These are phyloP conservation scores for Drosophila aldrichi DNA, from an alignment of 2,888 invertebrate genomes.

Conservation along the genomic window DNA sequence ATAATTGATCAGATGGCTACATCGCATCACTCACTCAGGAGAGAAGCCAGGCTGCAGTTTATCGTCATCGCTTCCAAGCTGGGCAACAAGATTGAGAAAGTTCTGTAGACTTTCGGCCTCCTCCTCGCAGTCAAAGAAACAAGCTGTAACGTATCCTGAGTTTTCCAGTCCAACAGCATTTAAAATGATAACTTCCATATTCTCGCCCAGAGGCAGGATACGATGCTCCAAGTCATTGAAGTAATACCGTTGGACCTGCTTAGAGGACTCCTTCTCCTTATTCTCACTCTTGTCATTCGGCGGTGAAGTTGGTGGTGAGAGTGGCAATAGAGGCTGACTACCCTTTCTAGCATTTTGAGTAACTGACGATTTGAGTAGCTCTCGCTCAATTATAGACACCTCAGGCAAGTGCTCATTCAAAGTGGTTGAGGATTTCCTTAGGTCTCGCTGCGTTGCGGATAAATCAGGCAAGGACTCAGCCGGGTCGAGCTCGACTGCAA, in stretches of 20 bases:
- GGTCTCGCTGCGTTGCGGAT: too few species aligned
- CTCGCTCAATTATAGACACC: background rate
- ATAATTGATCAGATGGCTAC: background rate
- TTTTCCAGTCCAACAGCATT: conserved; percentile 16
- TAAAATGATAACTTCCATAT: conserved; percentile 31
- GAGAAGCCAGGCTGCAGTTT: conserved; percentile 29
- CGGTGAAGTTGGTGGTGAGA: conserved; percentile 40
- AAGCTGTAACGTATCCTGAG: conserved; percentile 46
- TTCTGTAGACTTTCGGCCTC: conserved; percentile 21
- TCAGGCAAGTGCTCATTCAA: too few species aligned
- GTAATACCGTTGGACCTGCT: conserved; percentile 32
- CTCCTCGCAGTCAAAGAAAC: conserved; percentile 24
- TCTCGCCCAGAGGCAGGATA: conserved; percentile 33
- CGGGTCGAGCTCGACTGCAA: background rate
- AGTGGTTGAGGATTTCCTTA: too few species aligned
- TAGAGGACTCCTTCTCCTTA: background rate
- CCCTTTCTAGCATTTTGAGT: too few species aligned
- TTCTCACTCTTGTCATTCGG: too few species aligned
- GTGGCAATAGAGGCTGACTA: conserved; percentile 33
- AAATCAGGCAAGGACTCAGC: conserved; percentile 2
- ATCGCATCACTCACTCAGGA: conserved; percentile 42
- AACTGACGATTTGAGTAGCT: background rate
- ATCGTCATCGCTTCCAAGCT: conserved; percentile 10
- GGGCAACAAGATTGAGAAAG: background rate
- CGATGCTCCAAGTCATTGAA: conserved; percentile 32